These are phyloP conservation scores for Drosophila ironensis DNA, from an alignment of 1,140 invertebrate species.

Conservation along the genomic window DNA sequence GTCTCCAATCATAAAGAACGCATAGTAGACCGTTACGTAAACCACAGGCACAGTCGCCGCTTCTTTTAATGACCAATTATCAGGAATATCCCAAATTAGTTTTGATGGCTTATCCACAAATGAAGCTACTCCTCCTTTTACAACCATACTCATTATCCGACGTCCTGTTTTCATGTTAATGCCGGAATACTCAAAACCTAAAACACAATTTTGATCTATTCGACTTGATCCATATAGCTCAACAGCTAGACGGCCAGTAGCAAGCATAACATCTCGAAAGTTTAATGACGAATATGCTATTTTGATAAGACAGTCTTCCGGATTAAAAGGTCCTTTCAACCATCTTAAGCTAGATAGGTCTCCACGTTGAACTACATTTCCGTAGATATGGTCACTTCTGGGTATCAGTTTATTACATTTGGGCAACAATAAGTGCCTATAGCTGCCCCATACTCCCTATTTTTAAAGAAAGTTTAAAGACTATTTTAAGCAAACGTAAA, in stretches of 20 bases:
- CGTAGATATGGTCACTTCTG: conserved; percentile 86
- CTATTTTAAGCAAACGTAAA: neutral
- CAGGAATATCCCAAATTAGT: conserved; percentile 90
- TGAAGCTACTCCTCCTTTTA: conserved; percentile 85
- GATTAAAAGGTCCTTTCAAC: conserved; percentile 86
- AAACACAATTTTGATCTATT: conserved; percentile 85
- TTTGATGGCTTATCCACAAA: conserved; percentile 83
- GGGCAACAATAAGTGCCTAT: conserved; percentile 86
- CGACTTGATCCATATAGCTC: conserved; percentile 85
- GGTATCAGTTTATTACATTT: conserved; percentile 70
- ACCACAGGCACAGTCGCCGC: conserved; percentile 94
- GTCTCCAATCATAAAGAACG: conserved; percentile 86
- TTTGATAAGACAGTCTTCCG: conserved; percentile 82
- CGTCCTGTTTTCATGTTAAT: conserved; percentile 83
- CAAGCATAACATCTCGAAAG: conserved; percentile 91
- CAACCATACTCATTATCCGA: conserved; percentile 88
- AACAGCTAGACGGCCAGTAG: conserved; percentile 87
- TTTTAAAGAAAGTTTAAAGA: neutral
- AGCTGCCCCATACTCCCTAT: conserved; percentile 90
- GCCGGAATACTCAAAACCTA: conserved; percentile 90
- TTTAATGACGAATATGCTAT: conserved; percentile 88
- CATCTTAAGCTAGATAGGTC: conserved; percentile 93
- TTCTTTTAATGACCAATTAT: conserved; percentile 91
- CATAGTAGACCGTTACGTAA: conserved; percentile 93
- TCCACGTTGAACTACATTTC: conserved; percentile 90